Conservation (phyloP, 2,888 invertebrate genomes). For the Tuberolachnus salignus region DNA sequence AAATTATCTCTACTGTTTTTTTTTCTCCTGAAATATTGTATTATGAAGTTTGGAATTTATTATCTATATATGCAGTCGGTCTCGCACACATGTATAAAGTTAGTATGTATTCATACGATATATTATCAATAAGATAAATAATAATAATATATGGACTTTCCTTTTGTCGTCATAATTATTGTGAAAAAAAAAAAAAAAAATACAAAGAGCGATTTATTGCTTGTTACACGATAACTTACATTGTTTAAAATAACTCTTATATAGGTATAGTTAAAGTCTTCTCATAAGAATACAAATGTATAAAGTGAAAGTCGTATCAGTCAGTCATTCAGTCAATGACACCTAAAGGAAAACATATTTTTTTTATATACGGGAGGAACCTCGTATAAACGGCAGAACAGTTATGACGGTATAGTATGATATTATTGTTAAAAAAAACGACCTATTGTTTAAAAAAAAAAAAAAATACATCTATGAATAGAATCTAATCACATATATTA, state of each 20-base stretch:
- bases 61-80: too few relatives aligned
- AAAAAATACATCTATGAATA: neutral
- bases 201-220: conserved; percentile 41
- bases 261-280: conserved; percentile 19
- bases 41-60: too few relatives aligned
- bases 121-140: neutral
- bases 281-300: conserved; percentile 37
- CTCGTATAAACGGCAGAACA: neutral
- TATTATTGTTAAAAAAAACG: conserved; percentile 12
- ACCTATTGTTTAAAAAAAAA: conserved; percentile 20
- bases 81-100: too few relatives aligned
- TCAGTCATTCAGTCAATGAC: conserved; percentile 40
- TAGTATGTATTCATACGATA: too few relatives aligned
- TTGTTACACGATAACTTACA: neutral
- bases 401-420: conserved; percentile 3
- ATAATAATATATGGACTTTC: conserved; percentile 19
- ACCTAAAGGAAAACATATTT: conserved; percentile 34
- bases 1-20: too few relatives aligned
- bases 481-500: neutral
- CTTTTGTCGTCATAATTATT: conserved; percentile 33
- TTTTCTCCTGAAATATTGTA: too few relatives aligned
- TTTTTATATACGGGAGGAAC: conserved; percentile 3
- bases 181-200: neutral
- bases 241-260: conserved; percentile 46
- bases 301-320: conserved; percentile 35